phyloP scores from a whole-genome alignment of 1,140 invertebrate genomes.

The Cydia fagiglandana region DNA sequence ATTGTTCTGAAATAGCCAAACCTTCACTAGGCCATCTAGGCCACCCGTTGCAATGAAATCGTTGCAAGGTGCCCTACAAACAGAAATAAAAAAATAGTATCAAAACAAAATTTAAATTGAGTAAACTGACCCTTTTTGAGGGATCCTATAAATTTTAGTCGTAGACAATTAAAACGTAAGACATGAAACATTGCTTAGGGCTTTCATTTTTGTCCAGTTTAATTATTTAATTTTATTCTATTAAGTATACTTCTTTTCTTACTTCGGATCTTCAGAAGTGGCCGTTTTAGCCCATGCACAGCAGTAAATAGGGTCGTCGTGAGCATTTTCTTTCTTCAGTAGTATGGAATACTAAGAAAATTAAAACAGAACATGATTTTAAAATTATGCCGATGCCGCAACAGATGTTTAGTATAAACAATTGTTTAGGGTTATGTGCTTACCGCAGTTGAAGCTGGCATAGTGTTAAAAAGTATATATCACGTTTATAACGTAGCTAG shows the following conservation, averaged over 20 bases:
- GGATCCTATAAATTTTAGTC: too few species aligned
- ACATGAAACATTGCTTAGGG: too few species aligned
- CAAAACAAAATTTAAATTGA: background rate
- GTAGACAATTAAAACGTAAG: too few species aligned
- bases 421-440: slow-evolving; percentile 35
- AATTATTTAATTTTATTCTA: background rate
- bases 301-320: slow-evolving; percentile 95
- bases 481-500: slow-evolving; percentile 11
- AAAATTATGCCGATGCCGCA: background rate
- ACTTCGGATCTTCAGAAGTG: slow-evolving; percentile 75
- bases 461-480: slow-evolving; percentile 26
- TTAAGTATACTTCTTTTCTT: slow-evolving; percentile 40
- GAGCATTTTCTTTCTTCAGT: slow-evolving; percentile 92
- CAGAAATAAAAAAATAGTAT: slow-evolving; percentile 4
- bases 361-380: background rate
- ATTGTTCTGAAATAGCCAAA: slow-evolving; percentile 89
- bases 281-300: slow-evolving; percentile 89
- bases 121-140: too few species aligned
- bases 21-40: slow-evolving; percentile 94
- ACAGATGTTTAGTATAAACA: slow-evolving; percentile 6
- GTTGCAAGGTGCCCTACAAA: slow-evolving; percentile 79
- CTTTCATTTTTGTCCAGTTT: too few species aligned
- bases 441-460: slow-evolving; percentile 48
- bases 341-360: slow-evolving; percentile 61
- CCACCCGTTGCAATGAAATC: slow-evolving; percentile 95